phyloP scores from a whole-genome alignment of 1,140 invertebrate species.

The Monomorium pharaonis region DNA sequence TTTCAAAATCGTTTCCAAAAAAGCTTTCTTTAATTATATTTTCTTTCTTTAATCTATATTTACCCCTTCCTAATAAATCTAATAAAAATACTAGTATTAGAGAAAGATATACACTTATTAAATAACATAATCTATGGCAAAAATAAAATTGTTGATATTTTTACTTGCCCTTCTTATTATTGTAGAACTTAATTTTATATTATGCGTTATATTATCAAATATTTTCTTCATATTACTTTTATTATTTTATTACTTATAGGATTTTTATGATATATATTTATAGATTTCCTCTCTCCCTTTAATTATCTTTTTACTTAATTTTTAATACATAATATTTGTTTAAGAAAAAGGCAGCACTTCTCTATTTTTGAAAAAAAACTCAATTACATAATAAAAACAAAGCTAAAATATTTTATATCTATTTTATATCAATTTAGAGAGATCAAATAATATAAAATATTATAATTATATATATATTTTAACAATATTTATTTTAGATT shows the following conservation, averaged over 20 bases:
- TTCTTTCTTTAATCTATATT: neutral
- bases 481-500: neutral
- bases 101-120: neutral
- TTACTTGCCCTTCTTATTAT: neutral
- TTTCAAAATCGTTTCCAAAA: neutral
- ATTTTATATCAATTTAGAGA: neutral
- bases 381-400: no score
- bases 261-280: no score
- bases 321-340: neutral
- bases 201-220: neutral
- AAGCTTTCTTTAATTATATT: neutral
- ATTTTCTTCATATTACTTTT: neutral
- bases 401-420: neutral
- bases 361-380: no score
- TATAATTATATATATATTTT: no score
- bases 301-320: neutral
- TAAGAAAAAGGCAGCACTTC: neutral
- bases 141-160: neutral
- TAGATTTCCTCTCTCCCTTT: neutral
- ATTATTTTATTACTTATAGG: no score
- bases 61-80: no score
- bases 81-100: neutral
- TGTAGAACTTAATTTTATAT: neutral
- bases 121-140: neutral
- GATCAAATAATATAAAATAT: neutral